Evolutionary conservation across 2,888 invertebrate species (phyloP).

Genomic region (Rhyacophila evoluta): DNA sequence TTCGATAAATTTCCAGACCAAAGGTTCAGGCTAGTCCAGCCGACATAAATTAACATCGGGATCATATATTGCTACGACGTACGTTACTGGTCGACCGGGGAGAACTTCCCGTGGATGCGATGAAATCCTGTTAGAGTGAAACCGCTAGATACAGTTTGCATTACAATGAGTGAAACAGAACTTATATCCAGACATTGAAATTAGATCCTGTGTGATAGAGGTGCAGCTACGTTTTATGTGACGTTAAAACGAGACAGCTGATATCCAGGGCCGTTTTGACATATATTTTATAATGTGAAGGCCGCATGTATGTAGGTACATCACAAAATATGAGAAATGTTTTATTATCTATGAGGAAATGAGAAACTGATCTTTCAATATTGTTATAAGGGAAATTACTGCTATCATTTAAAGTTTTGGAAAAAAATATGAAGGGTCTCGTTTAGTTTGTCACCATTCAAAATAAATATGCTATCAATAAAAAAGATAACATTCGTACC

Average conservation of each 20-base stretch:
- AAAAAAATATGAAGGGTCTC: no score
- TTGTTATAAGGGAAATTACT: no score
- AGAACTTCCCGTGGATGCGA: slow-evolving; percentile 4
- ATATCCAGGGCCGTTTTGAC: neutral
- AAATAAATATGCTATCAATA: no score
- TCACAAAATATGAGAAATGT: no score
- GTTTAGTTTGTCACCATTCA: no score
- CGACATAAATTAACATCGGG: neutral
- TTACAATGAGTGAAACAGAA: neutral
- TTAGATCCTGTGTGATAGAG: neutral
- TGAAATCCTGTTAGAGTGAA: slow-evolving; percentile 28
- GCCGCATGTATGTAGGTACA: neutral
- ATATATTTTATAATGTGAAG: neutral
- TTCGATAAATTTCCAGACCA: slow-evolving; percentile 21
- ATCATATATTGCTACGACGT: no score
- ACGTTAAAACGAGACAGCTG: neutral
- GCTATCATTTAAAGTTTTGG: no score
- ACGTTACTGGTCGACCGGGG: neutral
- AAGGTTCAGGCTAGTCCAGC: neutral
- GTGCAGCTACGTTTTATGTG: neutral
- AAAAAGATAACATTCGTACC: no score
- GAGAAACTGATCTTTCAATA: no score
- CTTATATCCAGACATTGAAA: neutral
- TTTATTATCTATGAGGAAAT: no score
- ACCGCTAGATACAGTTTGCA: neutral